These are phyloP conservation scores for Altica lythri DNA, from an alignment of 2,888 invertebrate genomes.

Conservation along the genomic window DNA sequence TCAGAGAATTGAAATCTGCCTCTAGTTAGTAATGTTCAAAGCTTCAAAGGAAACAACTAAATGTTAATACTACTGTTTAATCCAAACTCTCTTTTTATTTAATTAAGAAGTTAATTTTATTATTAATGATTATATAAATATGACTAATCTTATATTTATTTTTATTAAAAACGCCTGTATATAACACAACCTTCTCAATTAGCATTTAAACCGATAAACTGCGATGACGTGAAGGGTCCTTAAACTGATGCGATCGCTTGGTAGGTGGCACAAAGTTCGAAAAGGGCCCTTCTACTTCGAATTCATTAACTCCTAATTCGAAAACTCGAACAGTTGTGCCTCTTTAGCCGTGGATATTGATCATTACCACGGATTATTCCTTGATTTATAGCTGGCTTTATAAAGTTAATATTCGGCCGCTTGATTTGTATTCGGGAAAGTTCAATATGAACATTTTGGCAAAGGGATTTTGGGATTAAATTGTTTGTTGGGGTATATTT, in stretches of 20 bases:
- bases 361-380: constrained; percentile 44
- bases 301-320: constrained; percentile 25
- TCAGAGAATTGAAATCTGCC: no score
- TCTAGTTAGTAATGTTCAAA: no score
- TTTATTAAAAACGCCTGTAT: no score
- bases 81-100: no score
- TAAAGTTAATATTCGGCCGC: constrained; percentile 52
- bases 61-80: no score
- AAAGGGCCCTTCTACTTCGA: constrained; percentile 11
- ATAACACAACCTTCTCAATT: constrained; percentile 4
- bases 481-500: no score
- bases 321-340: constrained; percentile 28
- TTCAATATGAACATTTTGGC: no score
- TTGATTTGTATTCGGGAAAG: constrained; percentile 27
- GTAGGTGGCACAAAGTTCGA: constrained; percentile 12
- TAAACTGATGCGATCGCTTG: constrained; percentile 8
- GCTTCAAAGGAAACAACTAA: no score
- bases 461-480: no score
- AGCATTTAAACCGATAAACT: constrained; percentile 11
- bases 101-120: no score
- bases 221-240: constrained; percentile 8
- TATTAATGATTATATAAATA: no score
- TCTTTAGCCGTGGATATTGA: constrained; percentile 5
- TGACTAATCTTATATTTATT: no score
- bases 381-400: constrained; percentile 53